A percentile compares a stretch with the other conserved stretches of the same genome.
Evolutionary conservation across 2,888 invertebrate genomes (phyloP).

Genomic region (Thumatha senex): DNA sequence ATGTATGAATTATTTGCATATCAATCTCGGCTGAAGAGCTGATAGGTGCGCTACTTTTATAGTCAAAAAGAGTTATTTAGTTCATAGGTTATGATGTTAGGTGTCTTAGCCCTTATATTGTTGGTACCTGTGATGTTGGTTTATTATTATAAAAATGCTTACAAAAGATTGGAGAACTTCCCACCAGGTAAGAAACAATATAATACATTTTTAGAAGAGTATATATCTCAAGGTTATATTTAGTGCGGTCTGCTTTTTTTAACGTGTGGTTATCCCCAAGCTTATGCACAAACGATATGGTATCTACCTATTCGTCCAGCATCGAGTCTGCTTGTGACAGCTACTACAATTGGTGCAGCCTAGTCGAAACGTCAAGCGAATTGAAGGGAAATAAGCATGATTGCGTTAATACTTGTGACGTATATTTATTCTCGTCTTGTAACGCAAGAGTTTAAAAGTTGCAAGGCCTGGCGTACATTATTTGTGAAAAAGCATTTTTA

Average conservation of each 20-base stretch:
- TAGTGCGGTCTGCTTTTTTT: not conserved
- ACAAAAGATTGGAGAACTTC: constrained; percentile 73
- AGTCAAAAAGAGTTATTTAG: not conserved
- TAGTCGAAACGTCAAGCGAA: too few relatives aligned
- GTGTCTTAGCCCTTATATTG: constrained; percentile 50
- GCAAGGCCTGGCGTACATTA: too few relatives aligned
- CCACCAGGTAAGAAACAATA: constrained; percentile 80
- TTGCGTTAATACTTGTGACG: too few relatives aligned
- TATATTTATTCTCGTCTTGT: too few relatives aligned
- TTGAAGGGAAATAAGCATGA: too few relatives aligned
- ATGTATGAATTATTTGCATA: not conserved
- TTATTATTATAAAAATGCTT: constrained; percentile 63
- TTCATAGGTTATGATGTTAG: constrained; percentile 45
- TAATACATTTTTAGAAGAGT: not conserved
- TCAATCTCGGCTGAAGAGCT: not conserved
- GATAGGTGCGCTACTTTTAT: not conserved
- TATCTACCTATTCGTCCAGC: too few relatives aligned
- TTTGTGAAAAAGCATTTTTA: too few relatives aligned
- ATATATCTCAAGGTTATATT: not conserved
- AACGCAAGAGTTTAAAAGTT: too few relatives aligned
- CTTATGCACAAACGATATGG: too few relatives aligned
- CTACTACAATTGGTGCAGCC: too few relatives aligned
- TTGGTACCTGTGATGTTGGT: constrained; percentile 53
- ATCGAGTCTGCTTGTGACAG: too few relatives aligned
- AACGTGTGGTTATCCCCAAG: not conserved